These are phyloP conservation scores for Melanchra persicariae DNA, from an alignment of 2,888 invertebrate species.

Conservation along the genomic window DNA sequence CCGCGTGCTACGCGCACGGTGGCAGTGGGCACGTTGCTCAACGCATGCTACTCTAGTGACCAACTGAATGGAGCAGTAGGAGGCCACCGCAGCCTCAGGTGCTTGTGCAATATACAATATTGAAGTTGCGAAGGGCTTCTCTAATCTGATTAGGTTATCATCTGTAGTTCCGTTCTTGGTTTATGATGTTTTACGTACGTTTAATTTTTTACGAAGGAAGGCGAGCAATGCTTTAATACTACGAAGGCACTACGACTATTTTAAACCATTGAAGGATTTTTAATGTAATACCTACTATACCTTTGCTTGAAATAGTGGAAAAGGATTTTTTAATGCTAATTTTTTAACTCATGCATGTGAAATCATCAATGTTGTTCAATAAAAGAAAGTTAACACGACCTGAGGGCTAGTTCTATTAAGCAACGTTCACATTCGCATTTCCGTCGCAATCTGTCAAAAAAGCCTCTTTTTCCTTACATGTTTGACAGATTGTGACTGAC, in stretches of 20 bases:
- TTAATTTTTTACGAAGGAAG: not conserved
- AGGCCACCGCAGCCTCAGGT: constrained; percentile 66
- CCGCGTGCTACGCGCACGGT: constrained; percentile 64
- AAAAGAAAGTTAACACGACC: not conserved
- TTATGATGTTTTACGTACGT: constrained; percentile 36
- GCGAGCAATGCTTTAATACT: not conserved
- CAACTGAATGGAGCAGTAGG: constrained; percentile 70
- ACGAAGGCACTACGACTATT: too few species aligned
- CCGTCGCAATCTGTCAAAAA: too few species aligned
- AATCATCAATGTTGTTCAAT: not conserved
- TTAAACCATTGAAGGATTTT: not conserved
- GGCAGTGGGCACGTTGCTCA: constrained; percentile 68
- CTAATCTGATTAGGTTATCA: constrained; percentile 70
- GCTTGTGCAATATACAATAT: constrained; percentile 75
- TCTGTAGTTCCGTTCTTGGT: constrained; percentile 63
- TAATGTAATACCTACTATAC: too few species aligned
- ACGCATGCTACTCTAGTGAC: constrained; percentile 63
- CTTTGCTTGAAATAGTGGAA: too few species aligned
- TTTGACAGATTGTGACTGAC: too few species aligned
- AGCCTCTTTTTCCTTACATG: too few species aligned
- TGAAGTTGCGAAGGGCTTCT: constrained; percentile 73
- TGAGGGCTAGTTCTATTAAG: too few species aligned
- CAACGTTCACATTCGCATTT: too few species aligned
- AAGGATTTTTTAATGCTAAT: too few species aligned
- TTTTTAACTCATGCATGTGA: too few species aligned